Percentiles rank a stretch among this genome's conserved stretches.
Evolutionary conservation across 2,797 vertebrate species (phyloP).

Genomic region (Malurus splendens): DNA sequence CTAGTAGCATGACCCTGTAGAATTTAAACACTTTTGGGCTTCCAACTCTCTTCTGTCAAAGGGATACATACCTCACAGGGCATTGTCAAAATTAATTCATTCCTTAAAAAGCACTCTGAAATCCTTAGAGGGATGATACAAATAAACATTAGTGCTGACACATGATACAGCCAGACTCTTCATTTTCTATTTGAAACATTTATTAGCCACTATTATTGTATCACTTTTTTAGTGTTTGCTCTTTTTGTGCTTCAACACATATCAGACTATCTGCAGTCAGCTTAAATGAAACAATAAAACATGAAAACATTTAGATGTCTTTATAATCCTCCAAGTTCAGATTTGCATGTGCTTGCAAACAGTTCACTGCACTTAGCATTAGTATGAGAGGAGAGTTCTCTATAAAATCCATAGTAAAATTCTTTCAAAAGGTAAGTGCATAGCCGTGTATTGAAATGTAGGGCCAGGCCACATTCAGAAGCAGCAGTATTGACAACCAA

Average conservation of each 20-base stretch:
- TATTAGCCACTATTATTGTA: background rate
- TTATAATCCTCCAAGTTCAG: background rate
- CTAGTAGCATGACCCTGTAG: background rate
- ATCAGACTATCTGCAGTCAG: background rate
- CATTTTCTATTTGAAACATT: background rate
- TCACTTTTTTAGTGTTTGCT: background rate
- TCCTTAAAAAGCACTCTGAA: slow-evolving; percentile 40
- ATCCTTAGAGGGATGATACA: slow-evolving; percentile 42
- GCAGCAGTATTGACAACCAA: background rate
- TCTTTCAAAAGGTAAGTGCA: background rate
- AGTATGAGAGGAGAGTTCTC: background rate
- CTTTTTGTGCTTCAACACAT: background rate
- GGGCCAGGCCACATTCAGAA: background rate
- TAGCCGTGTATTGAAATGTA: background rate
- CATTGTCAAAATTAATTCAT: slow-evolving; percentile 52
- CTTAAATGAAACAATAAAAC: background rate
- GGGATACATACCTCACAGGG: slow-evolving; percentile 17
- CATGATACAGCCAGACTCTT: background rate
- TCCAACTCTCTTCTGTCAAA: background rate
- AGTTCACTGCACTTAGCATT: background rate
- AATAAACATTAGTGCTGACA: slow-evolving; percentile 32
- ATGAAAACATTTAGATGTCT: background rate
- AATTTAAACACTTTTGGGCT: background rate
- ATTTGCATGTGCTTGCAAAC: background rate
- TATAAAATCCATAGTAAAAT: background rate